Percentiles rank a stretch among this genome's conserved stretches.
phyloP scores from a whole-genome alignment of 2,113 vertebrate species.

The Nettapus auritus region DNA sequence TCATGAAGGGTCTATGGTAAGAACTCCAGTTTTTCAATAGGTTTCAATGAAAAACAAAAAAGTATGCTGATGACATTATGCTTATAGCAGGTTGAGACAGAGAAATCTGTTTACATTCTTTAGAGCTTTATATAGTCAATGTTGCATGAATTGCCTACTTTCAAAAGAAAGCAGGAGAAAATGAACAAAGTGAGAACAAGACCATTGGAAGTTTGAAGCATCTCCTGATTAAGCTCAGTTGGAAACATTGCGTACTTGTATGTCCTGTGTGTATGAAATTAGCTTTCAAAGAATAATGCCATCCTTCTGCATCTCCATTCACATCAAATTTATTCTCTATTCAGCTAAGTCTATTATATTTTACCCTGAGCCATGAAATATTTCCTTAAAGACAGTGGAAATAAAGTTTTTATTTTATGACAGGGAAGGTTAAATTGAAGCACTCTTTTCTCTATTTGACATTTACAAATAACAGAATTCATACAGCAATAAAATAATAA shows the following conservation, averaged over 20 bases:
- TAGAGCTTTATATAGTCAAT: neutral
- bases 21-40: neutral
- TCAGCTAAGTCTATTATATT: neutral
- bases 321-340: neutral
- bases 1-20: neutral
- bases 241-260: neutral
- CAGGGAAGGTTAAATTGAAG: constrained; percentile 43
- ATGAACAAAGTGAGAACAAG: neutral
- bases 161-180: neutral
- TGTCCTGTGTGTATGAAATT: neutral
- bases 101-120: neutral
- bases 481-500: constrained; percentile 50
- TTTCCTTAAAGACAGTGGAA: neutral
- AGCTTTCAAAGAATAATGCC: neutral
- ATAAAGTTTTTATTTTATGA: constrained; percentile 21
- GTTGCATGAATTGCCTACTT: neutral
- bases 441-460: neutral
- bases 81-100: neutral
- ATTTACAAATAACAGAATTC: constrained; percentile 56
- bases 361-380: neutral
- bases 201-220: neutral
- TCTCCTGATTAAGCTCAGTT: neutral
- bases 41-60: neutral
- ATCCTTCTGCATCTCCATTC: neutral
- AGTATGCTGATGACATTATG: neutral